A percentile compares a stretch with the other conserved stretches of the same genome.
These are phyloP conservation scores for Protobothrops mucrosquamatus DNA, from an alignment of 2,113 vertebrate species.

Conservation along the genomic window DNA sequence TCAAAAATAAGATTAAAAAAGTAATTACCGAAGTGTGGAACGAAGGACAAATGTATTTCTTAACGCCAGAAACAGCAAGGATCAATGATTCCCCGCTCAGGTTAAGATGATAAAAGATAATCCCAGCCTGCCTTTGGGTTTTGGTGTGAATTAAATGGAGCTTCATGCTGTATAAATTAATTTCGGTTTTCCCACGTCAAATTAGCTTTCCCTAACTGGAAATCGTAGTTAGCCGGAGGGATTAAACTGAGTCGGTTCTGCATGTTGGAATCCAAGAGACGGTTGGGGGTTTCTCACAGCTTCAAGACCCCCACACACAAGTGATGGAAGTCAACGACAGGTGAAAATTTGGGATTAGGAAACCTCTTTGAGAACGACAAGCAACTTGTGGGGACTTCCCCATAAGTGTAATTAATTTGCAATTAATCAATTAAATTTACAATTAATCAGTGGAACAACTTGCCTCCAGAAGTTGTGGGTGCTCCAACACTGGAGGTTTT, in stretches of 20 bases:
- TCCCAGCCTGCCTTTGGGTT: conserved; percentile 10
- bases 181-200: conserved; percentile 7
- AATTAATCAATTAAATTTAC: background rate
- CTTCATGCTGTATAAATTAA: conserved; percentile 27
- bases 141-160: conserved; percentile 21
- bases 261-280: background rate
- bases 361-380: background rate
- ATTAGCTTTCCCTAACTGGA: background rate
- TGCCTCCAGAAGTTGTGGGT: background rate
- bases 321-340: background rate
- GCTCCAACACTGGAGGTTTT: background rate
- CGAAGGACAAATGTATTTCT: conserved; percentile 22
- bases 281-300: background rate
- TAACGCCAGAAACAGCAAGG: background rate
- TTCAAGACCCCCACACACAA: background rate
- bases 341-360: background rate
- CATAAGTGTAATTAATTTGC: background rate
- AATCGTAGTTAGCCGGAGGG: background rate
- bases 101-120: conserved; percentile 33
- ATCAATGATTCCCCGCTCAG: conserved; percentile 34
- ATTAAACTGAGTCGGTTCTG: background rate
- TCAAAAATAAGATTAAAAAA: conserved; percentile 33
- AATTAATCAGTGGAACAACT: background rate
- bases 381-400: background rate
- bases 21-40: conserved; percentile 29